These are phyloP conservation scores for Drosophila barbarae DNA, from an alignment of 2,888 invertebrate species.

Conservation along the genomic window DNA sequence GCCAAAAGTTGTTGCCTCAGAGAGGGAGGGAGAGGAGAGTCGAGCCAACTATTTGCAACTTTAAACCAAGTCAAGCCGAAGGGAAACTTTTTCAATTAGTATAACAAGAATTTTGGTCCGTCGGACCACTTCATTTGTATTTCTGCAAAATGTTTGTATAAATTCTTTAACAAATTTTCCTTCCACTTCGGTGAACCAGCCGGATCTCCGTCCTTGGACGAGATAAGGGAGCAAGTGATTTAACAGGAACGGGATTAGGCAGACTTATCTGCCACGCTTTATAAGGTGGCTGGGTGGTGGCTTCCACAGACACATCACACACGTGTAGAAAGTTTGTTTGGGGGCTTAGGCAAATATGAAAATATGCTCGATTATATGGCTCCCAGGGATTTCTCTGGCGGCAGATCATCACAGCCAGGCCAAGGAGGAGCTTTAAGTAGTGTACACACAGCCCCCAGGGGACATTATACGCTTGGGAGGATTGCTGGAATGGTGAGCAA, in stretches of 20 bases:
- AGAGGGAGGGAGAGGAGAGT: neutral
- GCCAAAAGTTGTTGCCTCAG: constrained; percentile 42
- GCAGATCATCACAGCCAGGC: no score
- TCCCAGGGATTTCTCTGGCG: constrained; percentile 40
- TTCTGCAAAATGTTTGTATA: constrained; percentile 27
- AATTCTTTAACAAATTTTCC: constrained; percentile 36
- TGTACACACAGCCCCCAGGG: constrained; percentile 35
- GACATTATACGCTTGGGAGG: constrained; percentile 15
- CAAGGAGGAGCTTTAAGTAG: constrained; percentile 43
- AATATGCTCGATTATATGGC: constrained; percentile 61
- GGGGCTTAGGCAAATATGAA: constrained; percentile 63
- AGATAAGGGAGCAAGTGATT: constrained; percentile 21
- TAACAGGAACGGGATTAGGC: constrained; percentile 29
- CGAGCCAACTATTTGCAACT: constrained; percentile 59
- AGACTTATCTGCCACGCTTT: constrained; percentile 32
- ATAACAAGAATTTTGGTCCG: constrained; percentile 58
- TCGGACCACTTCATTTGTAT: constrained; percentile 46
- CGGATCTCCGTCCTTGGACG: neutral
- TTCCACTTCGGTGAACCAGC: constrained; percentile 15
- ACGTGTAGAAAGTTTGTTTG: constrained; percentile 34
- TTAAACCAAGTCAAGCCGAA: constrained; percentile 43
- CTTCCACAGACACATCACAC: neutral
- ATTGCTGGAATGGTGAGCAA: constrained; percentile 13
- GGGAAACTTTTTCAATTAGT: constrained; percentile 69
- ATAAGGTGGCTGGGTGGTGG: constrained; percentile 11